Evolutionary conservation across 2,888 invertebrate genomes (phyloP).

Genomic region (Phymatocera aterrima): DNA sequence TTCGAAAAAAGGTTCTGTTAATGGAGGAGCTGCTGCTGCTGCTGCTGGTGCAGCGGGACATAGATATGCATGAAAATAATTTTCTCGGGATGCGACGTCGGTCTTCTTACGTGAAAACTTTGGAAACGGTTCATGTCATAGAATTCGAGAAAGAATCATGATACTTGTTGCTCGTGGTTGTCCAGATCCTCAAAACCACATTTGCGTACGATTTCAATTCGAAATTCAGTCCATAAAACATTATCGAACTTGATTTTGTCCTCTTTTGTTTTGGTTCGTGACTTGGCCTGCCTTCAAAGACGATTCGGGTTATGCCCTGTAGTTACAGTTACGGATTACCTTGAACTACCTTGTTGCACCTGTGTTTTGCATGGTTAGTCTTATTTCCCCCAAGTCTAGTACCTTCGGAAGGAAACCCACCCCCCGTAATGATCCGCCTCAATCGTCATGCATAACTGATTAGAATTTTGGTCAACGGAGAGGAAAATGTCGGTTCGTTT

Average conservation of each 20-base stretch:
- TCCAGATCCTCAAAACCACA: no score
- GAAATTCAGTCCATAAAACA: no score
- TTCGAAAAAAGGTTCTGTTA: constrained; percentile 22
- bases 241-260: no score
- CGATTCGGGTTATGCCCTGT: neutral
- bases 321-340: constrained; percentile 8
- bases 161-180: no score
- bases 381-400: neutral
- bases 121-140: neutral
- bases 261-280: neutral
- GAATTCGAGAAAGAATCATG: neutral
- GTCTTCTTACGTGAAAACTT: neutral
- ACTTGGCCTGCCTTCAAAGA: neutral
- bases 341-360: constrained; percentile 21
- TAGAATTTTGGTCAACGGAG: constrained; percentile 26
- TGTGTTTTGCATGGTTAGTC: constrained; percentile 43
- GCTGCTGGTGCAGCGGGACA: no score
- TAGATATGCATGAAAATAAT: neutral
- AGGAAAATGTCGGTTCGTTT: constrained; percentile 12
- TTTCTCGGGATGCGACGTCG: neutral
- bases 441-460: constrained; percentile 32
- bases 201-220: no score
- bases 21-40: constrained; percentile 17
- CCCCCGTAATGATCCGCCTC: constrained; percentile 15
- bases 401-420: neutral